Evolutionary conservation across 2,888 invertebrate genomes (phyloP), one percentile per base, ranked within the genome.

Genomic region (Caenorhabditis afra): DNA sequence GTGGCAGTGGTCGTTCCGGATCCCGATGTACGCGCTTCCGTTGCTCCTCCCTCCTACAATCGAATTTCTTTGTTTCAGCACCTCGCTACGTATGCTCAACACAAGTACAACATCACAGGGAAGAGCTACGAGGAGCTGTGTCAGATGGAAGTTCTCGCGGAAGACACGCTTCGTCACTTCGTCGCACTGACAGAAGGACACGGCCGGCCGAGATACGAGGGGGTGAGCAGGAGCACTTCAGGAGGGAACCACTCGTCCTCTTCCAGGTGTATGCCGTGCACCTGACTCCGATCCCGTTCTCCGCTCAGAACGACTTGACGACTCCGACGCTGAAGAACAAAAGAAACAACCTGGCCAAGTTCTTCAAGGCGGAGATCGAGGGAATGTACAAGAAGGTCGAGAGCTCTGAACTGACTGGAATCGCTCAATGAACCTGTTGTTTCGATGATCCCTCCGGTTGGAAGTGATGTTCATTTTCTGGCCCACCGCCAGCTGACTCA

Each of bases 271-370:
- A 77, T 29, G 70, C 52, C 3, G 71, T 79, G 8, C 64, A 68
- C 41, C 47, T 79, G 45, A 70, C 74, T 20, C 68, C 74, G 23
- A 35, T 47, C 10, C 44, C 58, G 0, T 79, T 79, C 52, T 61
- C 74, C 7, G 39, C 52, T 4, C 53, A 68, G 10, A 70, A 79
- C 58, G 68, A 59, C 10, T 52, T 79, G 49, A 68, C 67, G 14
- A 79, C 79, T 7, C 79, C 79, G n/a, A 79, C 79, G n/a, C 18
- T 68, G 68, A 79, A 79, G 57, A 79, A 68, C 50, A 71, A 71
- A 39, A 50, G 79, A 44, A 57, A 59, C 12, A 44, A 62, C 1
- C 23, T 81, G 16, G 71, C 76, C 10, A 39, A 67, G 20, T 57
- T 57, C 39, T 76, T 62, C 49, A 67, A 57, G 20, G 11, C 47